phyloP scores from a whole-genome alignment of 1,140 invertebrate species.

The Tetramorium alpestre region DNA sequence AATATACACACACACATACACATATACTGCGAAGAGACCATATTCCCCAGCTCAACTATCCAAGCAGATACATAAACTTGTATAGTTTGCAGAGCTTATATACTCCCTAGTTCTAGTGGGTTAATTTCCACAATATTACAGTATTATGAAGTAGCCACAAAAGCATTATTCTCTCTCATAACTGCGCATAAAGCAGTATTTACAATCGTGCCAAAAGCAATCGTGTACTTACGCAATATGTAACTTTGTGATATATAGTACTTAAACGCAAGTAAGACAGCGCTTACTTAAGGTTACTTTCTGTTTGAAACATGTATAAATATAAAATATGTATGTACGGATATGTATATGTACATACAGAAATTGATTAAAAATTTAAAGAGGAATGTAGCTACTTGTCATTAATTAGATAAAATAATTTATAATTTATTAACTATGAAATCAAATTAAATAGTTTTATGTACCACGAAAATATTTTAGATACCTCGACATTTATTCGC shows the following conservation, averaged over 20 bases:
- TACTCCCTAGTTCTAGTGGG: not conserved
- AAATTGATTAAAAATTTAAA: not conserved
- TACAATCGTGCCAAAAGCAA: not conserved
- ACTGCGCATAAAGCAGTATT: not conserved
- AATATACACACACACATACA: not conserved
- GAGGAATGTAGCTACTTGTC: not conserved
- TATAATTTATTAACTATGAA: not conserved
- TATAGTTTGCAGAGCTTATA: constrained; percentile 15
- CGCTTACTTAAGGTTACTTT: not conserved
- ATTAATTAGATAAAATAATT: not conserved
- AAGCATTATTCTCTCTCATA: constrained; percentile 19
- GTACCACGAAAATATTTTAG: not conserved
- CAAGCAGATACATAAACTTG: constrained; percentile 8
- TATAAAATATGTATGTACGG: not conserved
- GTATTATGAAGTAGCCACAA: constrained; percentile 12
- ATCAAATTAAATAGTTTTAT: constrained; percentile 2
- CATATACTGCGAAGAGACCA: not conserved
- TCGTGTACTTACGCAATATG: not conserved
- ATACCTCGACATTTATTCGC: not conserved
- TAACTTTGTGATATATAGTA: not conserved
- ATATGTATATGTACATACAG: not conserved
- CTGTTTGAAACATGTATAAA: not conserved
- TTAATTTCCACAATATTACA: constrained; percentile 40
- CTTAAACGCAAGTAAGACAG: not conserved
- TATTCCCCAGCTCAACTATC: not conserved